These are phyloP conservation scores for Agrotis ipsilon DNA, from an alignment of 2,888 invertebrate genomes.

Conservation along the genomic window DNA sequence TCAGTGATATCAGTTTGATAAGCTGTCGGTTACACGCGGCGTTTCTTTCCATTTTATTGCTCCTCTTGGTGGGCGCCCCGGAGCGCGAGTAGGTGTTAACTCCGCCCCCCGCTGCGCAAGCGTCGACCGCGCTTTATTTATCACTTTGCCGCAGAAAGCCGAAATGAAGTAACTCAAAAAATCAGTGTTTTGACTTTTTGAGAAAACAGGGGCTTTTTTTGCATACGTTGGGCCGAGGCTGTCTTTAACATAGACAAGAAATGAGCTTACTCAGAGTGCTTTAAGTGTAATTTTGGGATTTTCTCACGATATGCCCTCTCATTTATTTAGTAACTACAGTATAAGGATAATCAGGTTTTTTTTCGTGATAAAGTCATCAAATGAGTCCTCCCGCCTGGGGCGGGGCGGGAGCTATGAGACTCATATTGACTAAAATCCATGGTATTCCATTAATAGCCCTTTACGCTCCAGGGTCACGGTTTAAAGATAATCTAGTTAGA, in stretches of 20 bases:
- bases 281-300: not conserved
- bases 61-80: constrained; percentile 60
- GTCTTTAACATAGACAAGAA: not conserved
- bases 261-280: not conserved
- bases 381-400: too few species aligned
- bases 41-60: constrained; percentile 36
- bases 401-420: too few species aligned
- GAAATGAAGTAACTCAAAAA: not conserved
- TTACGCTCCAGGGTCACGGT: too few species aligned
- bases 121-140: constrained; percentile 58
- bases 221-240: not conserved
- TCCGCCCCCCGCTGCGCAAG: constrained; percentile 74
- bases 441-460: too few species aligned
- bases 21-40: constrained; percentile 22
- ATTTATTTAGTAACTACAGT: too few species aligned
- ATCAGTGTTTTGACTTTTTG: not conserved
- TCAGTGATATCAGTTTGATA: constrained; percentile 28
- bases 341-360: too few species aligned
- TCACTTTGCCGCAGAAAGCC: constrained; percentile 11
- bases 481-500: too few species aligned
- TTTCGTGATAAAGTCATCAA: too few species aligned
- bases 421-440: too few species aligned
- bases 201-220: not conserved
- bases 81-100: constrained; percentile 82
- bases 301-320: too few species aligned